These are phyloP conservation scores for Epinephelus lanceolatus DNA, from an alignment of 2,113 vertebrate species.

Conservation along the genomic window DNA sequence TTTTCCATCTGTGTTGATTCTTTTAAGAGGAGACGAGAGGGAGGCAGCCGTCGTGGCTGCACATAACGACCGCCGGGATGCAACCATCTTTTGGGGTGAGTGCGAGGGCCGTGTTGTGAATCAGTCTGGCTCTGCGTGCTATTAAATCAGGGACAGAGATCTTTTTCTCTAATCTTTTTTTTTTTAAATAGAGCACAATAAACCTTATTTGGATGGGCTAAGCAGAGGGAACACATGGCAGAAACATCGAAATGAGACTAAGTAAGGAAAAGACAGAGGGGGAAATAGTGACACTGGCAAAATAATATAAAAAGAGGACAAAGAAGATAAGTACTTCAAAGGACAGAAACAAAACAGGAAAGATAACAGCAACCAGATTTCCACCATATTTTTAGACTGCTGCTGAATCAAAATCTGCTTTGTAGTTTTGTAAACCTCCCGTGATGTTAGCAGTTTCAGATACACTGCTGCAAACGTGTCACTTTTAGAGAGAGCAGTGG, in stretches of 20 bases:
- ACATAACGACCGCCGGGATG: slow-evolving; percentile 60
- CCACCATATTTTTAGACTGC: slow-evolving; percentile 17
- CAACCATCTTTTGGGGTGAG: slow-evolving; percentile 66
- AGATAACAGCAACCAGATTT: slow-evolving; percentile 3
- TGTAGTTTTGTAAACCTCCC: background rate
- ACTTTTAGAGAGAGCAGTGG: slow-evolving; percentile 10
- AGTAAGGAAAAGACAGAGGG: background rate
- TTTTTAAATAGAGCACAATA: slow-evolving; percentile 16
- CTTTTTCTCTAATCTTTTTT: slow-evolving; percentile 28
- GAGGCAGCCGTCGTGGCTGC: slow-evolving; percentile 55
- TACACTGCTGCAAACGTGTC: background rate
- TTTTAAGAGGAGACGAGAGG: slow-evolving; percentile 73
- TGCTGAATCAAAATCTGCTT: slow-evolving; percentile 18
- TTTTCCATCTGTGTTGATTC: slow-evolving; percentile 81
- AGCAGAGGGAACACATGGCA: slow-evolving; percentile 28
- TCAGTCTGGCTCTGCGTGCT: slow-evolving; percentile 51
- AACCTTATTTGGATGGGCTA: slow-evolving; percentile 33
- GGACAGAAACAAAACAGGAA: slow-evolving; percentile 17
- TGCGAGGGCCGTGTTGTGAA: slow-evolving; percentile 61
- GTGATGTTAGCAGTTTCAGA: background rate
- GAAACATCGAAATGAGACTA: background rate
- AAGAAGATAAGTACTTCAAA: slow-evolving; percentile 19
- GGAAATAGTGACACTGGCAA: background rate
- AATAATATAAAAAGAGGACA: background rate
- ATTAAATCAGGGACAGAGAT: slow-evolving; percentile 62